These are phyloP conservation scores for Bucorvus abyssinicus DNA, from an alignment of 2,797 vertebrate genomes.

Conservation along the genomic window DNA sequence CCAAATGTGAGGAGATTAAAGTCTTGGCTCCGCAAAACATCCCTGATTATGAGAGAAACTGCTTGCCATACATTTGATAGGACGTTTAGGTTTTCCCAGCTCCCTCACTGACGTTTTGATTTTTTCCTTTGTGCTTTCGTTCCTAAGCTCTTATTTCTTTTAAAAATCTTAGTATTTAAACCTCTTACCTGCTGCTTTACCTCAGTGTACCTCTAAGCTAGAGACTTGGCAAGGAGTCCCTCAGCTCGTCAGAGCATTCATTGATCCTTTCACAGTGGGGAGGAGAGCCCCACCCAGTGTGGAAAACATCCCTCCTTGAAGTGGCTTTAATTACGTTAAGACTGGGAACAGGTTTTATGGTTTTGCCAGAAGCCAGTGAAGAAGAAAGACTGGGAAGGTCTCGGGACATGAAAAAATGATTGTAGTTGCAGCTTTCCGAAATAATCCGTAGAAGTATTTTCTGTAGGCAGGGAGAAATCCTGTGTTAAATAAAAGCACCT, in stretches of 20 bases:
- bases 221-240: not conserved
- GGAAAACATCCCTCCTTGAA: not conserved
- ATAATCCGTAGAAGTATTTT: not conserved
- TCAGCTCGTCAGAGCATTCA: not conserved
- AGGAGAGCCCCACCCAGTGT: not conserved
- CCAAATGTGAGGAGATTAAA: not conserved
- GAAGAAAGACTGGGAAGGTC: not conserved
- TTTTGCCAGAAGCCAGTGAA: not conserved
- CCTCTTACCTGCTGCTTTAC: not conserved
- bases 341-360: not conserved
- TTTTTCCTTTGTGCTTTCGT: not conserved
- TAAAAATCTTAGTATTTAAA: not conserved
- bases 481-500: not conserved
- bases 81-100: not conserved
- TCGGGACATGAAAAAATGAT: not conserved
- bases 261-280: constrained; percentile 10
- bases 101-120: not conserved
- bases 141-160: not conserved
- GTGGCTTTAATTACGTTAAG: constrained; percentile 25
- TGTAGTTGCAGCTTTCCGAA: not conserved
- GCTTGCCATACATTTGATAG: not conserved
- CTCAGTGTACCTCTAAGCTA: not conserved
- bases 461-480: not conserved
- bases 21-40: not conserved
- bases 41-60: not conserved